Evolutionary conservation across 2,888 invertebrate species (phyloP).

Genomic region (Coleophora flavipennella): DNA sequence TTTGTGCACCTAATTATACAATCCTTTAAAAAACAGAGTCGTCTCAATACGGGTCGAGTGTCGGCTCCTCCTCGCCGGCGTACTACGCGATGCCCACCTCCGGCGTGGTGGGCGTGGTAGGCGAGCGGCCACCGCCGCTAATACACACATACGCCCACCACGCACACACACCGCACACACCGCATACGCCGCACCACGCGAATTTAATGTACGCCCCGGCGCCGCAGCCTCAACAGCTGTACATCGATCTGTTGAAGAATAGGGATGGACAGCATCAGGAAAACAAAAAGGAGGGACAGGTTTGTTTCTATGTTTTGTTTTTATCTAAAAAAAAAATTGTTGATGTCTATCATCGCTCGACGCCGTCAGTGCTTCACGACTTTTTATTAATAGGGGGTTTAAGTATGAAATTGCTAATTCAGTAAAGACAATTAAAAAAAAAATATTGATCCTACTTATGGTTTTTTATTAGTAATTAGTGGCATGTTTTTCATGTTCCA

Average conservation of each 20-base stretch:
- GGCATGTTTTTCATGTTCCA: too few species aligned
- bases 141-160: slow-evolving; percentile 61
- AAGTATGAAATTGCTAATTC: too few species aligned
- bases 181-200: slow-evolving; percentile 46
- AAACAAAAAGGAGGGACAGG: slow-evolving; percentile 52
- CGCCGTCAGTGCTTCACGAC: too few species aligned
- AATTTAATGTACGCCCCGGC: slow-evolving; percentile 52
- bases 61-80: slow-evolving; percentile 38
- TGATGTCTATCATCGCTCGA: too few species aligned
- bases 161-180: slow-evolving; percentile 52
- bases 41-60: slow-evolving; percentile 53
- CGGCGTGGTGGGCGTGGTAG: slow-evolving; percentile 26
- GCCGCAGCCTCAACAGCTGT: slow-evolving; percentile 52
- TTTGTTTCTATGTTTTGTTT: slow-evolving; percentile 9
- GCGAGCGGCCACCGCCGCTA: slow-evolving; percentile 54
- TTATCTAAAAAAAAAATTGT: too few species aligned
- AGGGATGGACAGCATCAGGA: slow-evolving; percentile 55
- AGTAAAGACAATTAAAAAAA: too few species aligned
- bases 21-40: slow-evolving; percentile 28
- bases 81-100: slow-evolving; percentile 60
- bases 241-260: slow-evolving; percentile 58
- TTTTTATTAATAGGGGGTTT: too few species aligned
- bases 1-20: neutral
- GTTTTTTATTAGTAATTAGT: too few species aligned
- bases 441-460: too few species aligned